Conservation (phyloP, 2,797 vertebrate genomes). For the Lutjanus campechanus region DNA sequence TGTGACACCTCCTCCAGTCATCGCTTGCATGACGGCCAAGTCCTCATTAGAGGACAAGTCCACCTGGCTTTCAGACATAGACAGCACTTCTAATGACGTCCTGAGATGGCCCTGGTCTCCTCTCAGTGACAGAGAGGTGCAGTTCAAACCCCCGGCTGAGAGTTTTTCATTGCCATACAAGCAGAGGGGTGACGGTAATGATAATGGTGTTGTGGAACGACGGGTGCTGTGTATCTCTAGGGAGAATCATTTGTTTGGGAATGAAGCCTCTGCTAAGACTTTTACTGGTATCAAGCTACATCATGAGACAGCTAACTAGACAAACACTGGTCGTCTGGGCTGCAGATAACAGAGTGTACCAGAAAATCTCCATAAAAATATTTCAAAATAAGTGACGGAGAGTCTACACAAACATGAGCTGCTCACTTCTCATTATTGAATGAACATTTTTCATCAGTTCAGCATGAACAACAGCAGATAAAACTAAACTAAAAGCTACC, state of each 20-base stretch:
- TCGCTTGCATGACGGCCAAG: slow-evolving; percentile 58
- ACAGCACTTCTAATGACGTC: slow-evolving; percentile 74
- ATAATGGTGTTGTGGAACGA: slow-evolving; percentile 61
- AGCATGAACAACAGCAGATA: slow-evolving; percentile 38
- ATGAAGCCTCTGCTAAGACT: slow-evolving; percentile 11
- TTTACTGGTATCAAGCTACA: slow-evolving; percentile 14
- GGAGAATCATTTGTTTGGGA: slow-evolving; percentile 47
- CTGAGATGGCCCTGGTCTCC: slow-evolving; percentile 66
- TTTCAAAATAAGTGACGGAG: slow-evolving; percentile 14
- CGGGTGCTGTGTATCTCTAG: slow-evolving; percentile 33
- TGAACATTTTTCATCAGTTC: slow-evolving; percentile 36
- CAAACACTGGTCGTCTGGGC: not conserved
- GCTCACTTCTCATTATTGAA: slow-evolving; percentile 40
- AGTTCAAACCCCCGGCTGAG: slow-evolving; percentile 63
- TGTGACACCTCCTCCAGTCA: slow-evolving; percentile 68
- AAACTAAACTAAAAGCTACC: slow-evolving; percentile 32
- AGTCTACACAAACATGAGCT: slow-evolving; percentile 26
- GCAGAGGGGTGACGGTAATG: slow-evolving; percentile 62
- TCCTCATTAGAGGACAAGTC: slow-evolving; percentile 77
- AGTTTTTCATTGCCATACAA: slow-evolving; percentile 51
- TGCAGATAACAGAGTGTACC: not conserved
- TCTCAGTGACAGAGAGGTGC: slow-evolving; percentile 58
- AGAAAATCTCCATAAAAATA: slow-evolving; percentile 9
- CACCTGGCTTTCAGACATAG: slow-evolving; percentile 70
- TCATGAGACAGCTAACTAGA: slow-evolving; percentile 23